Evolutionary conservation across 1,140 invertebrate species (phyloP), one percentile per base, ranked within the genome.

Genomic region (Nautilus pompilius): DNA sequence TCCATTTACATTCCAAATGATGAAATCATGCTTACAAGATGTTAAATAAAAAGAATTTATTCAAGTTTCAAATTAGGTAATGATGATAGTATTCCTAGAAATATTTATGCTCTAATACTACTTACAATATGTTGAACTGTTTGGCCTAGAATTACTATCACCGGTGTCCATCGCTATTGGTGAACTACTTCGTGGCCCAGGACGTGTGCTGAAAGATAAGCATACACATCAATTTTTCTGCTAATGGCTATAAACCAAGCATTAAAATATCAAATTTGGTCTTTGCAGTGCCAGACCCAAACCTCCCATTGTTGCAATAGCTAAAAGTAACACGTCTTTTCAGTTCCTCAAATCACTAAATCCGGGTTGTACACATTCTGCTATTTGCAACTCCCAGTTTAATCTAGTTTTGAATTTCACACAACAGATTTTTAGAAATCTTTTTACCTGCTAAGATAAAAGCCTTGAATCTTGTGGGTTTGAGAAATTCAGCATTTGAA

Each of bases 151-250:
- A 63, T 62, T 72, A 58, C 55, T 67, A 64, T 81, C 79, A 58
- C 70, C 72, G 2, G 77, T 79, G 67, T 81, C 79, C 79, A 81
- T 81, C 51, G 67, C 76, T 49, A 79, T 74, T 53, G 79, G 79
- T 48, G 79, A 81, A 68, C 76, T 80, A 67, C 73, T 80, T 64
- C 79, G 69, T n/a, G 77, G 77, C n/a, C 68, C 73, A 30, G 62
- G 64, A 20, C 65, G 63, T 60, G 49, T 64, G 28, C 72, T 75
- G 60, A 32, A 58, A 65, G 62, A 41, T 51, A 13, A 32, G 48
- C 59, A 32, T 51, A 60, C n/a, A 53, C 15, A 57, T n/a, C 26
- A 24, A 53, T 22, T 20, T 20, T 34, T 26, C 6, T 45, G 4
- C 32, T 13, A 59, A 55, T 45, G 17, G 13, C 3, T 17, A 30